Evolutionary conservation across 2,113 vertebrate genomes (phyloP).

Genomic region (Cololabis saira): DNA sequence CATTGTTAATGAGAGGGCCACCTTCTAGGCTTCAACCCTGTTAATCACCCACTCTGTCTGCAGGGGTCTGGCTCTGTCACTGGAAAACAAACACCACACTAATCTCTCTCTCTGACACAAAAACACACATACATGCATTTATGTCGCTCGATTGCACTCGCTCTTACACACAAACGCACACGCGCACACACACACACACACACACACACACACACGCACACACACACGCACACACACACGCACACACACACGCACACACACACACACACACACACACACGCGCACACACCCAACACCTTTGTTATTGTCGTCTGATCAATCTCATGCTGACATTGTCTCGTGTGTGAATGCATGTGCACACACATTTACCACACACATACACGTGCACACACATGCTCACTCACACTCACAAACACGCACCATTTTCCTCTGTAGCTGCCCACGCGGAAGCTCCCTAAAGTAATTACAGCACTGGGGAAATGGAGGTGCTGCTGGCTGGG

Average conservation of each 20-base stretch:
- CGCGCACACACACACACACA: constrained; percentile 4
- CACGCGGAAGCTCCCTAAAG: constrained; percentile 79
- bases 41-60: constrained; percentile 80
- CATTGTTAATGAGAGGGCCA: constrained; percentile 79
- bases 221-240: background rate
- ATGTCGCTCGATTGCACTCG: constrained; percentile 3
- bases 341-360: constrained; percentile 19
- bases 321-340: constrained; percentile 29
- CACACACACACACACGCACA: too few species aligned
- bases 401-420: constrained; percentile 14
- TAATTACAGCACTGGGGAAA: constrained; percentile 80
- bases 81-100: constrained; percentile 73
- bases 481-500: constrained; percentile 69
- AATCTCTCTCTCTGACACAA: constrained; percentile 22
- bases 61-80: constrained; percentile 72
- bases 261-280: constrained; percentile 5
- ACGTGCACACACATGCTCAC: constrained; percentile 3
- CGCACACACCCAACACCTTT: constrained; percentile 7
- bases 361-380: background rate
- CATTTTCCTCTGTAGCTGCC: constrained; percentile 40
- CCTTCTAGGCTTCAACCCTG: constrained; percentile 76
- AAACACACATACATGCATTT: background rate
- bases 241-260: constrained; percentile 12
- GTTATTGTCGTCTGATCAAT: constrained; percentile 38
- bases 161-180: constrained; percentile 17